Evolutionary conservation across 2,888 invertebrate genomes (phyloP).

Genomic region (Rotaria macrura): DNA sequence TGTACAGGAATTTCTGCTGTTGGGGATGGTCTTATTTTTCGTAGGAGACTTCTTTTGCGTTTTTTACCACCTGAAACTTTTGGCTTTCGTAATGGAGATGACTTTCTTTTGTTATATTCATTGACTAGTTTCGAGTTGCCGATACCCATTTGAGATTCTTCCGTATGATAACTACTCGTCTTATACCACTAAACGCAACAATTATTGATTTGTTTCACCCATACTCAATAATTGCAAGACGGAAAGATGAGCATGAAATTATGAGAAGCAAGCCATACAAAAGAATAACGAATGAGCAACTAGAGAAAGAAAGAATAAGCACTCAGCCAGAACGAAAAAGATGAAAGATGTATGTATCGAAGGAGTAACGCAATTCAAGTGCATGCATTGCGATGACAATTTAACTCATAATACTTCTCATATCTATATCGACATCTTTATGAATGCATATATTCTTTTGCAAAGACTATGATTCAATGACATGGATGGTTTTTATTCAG

Average conservation of each 20-base stretch:
- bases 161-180: no score
- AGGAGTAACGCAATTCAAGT: neutral
- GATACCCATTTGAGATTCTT: neutral
- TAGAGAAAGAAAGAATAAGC: neutral
- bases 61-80: neutral
- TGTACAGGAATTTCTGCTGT: neutral
- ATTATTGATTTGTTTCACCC: neutral
- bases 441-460: no score
- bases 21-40: neutral
- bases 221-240: neutral
- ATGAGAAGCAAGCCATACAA: neutral
- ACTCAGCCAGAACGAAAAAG: neutral
- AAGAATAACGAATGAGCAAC: neutral
- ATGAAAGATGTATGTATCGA: neutral
- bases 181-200: neutral
- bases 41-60: neutral
- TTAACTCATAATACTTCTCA: neutral
- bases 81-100: neutral
- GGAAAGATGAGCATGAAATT: neutral
- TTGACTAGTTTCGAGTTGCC: neutral
- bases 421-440: no score
- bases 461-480: neutral
- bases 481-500: neutral
- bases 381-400: neutral
- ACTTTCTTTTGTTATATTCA: neutral